phyloP scores from a whole-genome alignment of 2,113 vertebrate genomes.

The Acrocephalus kingi region DNA sequence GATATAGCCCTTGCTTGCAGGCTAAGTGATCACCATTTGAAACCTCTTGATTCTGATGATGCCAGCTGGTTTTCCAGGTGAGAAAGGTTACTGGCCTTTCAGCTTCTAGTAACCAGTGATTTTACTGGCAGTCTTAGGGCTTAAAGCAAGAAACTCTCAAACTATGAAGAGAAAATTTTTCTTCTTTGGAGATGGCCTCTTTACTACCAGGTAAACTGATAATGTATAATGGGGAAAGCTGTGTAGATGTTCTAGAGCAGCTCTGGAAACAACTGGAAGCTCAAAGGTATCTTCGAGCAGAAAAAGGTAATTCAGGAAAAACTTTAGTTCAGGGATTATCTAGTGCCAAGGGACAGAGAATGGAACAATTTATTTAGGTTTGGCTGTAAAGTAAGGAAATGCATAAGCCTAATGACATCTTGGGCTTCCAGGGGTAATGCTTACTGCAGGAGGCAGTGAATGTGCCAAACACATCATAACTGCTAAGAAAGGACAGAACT shows the following conservation, averaged over 20 bases:
- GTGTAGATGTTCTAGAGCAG: background rate
- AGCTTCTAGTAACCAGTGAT: background rate
- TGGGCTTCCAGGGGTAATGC: background rate
- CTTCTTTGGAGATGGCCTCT: background rate
- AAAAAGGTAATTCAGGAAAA: background rate
- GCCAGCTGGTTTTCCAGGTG: background rate
- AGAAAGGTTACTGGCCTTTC: background rate
- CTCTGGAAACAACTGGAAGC: background rate
- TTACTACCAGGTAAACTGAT: background rate
- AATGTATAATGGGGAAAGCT: background rate
- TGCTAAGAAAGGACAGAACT: background rate
- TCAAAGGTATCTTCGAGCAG: background rate
- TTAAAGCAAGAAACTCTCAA: background rate
- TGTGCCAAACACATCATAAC: background rate
- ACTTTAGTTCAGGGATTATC: background rate
- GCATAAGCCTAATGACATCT: background rate
- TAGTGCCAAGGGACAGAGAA: background rate
- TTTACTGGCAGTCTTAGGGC: background rate
- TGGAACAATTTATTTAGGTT: background rate
- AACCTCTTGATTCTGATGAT: background rate
- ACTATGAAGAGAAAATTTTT: background rate
- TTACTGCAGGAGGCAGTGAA: background rate
- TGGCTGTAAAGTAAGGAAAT: background rate
- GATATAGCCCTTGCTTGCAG: background rate
- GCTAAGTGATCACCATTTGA: background rate